phyloP scores from a whole-genome alignment of 1,140 invertebrate genomes.

The Hyles euphorbiae region DNA sequence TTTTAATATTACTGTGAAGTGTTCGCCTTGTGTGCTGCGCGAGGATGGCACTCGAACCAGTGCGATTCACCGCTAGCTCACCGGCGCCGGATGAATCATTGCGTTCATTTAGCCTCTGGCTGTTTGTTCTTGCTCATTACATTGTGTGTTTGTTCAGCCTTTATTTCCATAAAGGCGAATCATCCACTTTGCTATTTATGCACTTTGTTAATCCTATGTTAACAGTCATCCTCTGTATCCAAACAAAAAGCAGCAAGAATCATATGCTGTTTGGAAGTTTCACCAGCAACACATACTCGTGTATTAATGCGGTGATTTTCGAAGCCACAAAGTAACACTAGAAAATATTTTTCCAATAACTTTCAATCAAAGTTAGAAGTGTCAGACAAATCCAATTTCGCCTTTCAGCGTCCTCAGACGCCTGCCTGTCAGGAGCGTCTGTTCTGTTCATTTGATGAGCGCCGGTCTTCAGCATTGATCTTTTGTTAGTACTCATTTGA shows the following conservation, averaged over 20 bases:
- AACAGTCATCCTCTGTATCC: not conserved
- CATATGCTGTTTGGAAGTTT: too few species aligned
- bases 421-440: too few species aligned
- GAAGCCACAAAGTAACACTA: too few species aligned
- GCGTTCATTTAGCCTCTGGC: constrained; percentile 28
- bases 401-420: too few species aligned
- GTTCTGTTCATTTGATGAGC: too few species aligned
- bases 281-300: too few species aligned
- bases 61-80: constrained; percentile 12
- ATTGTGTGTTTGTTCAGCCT: constrained; percentile 22
- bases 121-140: constrained; percentile 34
- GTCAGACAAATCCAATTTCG: too few species aligned
- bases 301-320: too few species aligned
- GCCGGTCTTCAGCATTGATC: too few species aligned
- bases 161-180: constrained; percentile 21
- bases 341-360: not conserved
- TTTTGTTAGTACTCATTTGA: too few species aligned
- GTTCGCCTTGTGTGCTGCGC: not conserved
- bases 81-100: constrained; percentile 29
- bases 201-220: constrained; percentile 1
- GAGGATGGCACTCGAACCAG: not conserved
- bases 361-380: not conserved
- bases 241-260: too few species aligned
- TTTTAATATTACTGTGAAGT: not conserved
- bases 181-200: constrained; percentile 15